These are phyloP conservation scores for Diplazon laetatorius DNA, from an alignment of 2,888 invertebrate genomes.

Conservation along the genomic window DNA sequence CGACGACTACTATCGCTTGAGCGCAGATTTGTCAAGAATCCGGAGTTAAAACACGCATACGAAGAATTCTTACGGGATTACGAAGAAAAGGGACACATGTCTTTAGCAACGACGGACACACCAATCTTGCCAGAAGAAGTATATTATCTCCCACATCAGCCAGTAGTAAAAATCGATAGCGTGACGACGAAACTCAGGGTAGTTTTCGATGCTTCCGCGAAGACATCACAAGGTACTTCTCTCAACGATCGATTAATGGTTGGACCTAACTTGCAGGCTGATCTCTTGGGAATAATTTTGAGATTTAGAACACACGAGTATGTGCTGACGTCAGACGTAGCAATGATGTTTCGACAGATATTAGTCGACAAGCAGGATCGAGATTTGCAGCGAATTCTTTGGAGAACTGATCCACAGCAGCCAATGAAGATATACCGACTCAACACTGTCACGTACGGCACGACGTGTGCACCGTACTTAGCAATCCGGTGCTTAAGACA, in stretches of 20 bases:
- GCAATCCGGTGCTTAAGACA: conserved; percentile 52
- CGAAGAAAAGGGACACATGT: conserved; percentile 36
- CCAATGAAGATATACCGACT: conserved; percentile 28
- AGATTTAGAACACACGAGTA: conserved; percentile 39
- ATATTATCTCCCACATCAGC: conserved; percentile 52
- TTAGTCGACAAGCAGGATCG: conserved; percentile 21
- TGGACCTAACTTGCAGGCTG: conserved; percentile 45
- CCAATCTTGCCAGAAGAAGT: not conserved
- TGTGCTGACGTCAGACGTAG: conserved; percentile 46
- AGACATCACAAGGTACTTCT: conserved; percentile 51
- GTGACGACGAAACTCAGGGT: conserved; percentile 58
- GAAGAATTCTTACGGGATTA: conserved; percentile 43
- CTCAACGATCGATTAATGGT: conserved; percentile 54
- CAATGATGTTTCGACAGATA: conserved; percentile 49
- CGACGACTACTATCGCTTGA: conserved; percentile 35
- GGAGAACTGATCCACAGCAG: conserved; percentile 44
- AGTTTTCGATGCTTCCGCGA: conserved; percentile 62
- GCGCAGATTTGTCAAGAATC: conserved; percentile 25
- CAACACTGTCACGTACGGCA: conserved; percentile 54
- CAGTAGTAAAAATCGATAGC: conserved; percentile 48
- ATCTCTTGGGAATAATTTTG: conserved; percentile 47
- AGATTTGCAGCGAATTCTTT: conserved; percentile 39
- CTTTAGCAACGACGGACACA: not conserved
- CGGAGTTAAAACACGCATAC: conserved; percentile 24
- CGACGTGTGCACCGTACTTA: conserved; percentile 49